Percentiles rank a stretch among this genome's conserved stretches.
Conservation (phyloP, 2,888 invertebrate genomes). For the Apodemia duryi region DNA sequence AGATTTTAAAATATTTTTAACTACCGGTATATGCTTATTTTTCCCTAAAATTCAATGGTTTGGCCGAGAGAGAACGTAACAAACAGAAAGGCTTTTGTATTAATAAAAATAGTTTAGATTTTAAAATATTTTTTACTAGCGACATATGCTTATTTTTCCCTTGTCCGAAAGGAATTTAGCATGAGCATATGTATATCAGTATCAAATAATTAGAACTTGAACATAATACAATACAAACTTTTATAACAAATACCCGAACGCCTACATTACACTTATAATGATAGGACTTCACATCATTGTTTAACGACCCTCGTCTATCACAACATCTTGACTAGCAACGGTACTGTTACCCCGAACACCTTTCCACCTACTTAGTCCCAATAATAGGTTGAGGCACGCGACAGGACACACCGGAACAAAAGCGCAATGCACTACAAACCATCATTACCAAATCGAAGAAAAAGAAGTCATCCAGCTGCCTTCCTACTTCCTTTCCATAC, state of each 20-base stretch:
- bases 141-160: no score
- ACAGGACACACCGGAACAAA: conserved; percentile 69
- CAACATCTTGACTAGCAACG: conserved; percentile 69
- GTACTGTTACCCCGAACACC: conserved; percentile 65
- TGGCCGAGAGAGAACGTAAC: no score
- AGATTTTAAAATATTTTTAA: no score
- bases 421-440: conserved; percentile 66
- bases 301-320: conserved; percentile 37
- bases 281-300: neutral
- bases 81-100: no score
- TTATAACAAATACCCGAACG: neutral
- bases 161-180: neutral
- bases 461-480: conserved; percentile 72
- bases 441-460: conserved; percentile 68
- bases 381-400: conserved; percentile 66
- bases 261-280: conserved; percentile 7
- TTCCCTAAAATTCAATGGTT: no score
- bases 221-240: neutral
- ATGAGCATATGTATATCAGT: neutral
- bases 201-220: neutral
- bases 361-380: conserved; percentile 67
- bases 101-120: no score
- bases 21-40: no score
- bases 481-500: conserved; percentile 73
- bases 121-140: no score